Evolutionary conservation across 2,113 vertebrate species (phyloP).

Genomic region (Bubo blakistoni): DNA sequence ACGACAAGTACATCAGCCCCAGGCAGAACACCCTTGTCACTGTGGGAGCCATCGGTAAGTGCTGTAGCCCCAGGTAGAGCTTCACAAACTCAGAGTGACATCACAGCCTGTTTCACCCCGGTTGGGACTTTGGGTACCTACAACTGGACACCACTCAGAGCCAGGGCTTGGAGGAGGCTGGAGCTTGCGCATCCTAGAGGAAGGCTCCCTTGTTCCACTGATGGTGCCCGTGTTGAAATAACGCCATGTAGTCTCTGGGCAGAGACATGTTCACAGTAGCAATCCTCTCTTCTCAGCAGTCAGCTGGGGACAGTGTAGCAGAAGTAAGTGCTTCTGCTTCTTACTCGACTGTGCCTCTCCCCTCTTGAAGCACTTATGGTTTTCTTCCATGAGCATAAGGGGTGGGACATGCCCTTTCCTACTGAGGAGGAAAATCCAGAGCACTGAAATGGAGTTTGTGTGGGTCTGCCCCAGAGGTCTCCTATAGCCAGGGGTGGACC

Average conservation of each 20-base stretch:
- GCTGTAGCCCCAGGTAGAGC: neutral
- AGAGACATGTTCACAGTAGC: neutral
- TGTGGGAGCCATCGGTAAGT: slow-evolving; percentile 79
- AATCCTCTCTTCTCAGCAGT: neutral
- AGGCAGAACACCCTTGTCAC: slow-evolving; percentile 76
- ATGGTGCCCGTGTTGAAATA: neutral
- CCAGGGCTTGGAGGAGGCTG: neutral
- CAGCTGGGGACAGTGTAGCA: neutral
- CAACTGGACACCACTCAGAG: neutral
- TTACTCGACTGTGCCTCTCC: rapidly evolving
- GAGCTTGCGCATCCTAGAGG: neutral
- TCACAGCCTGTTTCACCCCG: neutral
- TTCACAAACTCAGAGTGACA: neutral
- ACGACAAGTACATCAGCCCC: slow-evolving; percentile 77
- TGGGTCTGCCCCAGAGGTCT: neutral
- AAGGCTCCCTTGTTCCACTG: neutral
- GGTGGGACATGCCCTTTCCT: neutral
- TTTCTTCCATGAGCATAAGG: neutral
- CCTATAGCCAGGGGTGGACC: neutral
- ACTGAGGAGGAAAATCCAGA: neutral
- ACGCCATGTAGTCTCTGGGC: neutral
- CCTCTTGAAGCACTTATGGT: neutral
- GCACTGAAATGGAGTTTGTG: neutral
- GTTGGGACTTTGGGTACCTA: neutral
- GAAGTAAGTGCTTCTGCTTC: neutral